Evolutionary conservation across 2,888 invertebrate species (phyloP).

Genomic region (Pachycephus smyrnensis): DNA sequence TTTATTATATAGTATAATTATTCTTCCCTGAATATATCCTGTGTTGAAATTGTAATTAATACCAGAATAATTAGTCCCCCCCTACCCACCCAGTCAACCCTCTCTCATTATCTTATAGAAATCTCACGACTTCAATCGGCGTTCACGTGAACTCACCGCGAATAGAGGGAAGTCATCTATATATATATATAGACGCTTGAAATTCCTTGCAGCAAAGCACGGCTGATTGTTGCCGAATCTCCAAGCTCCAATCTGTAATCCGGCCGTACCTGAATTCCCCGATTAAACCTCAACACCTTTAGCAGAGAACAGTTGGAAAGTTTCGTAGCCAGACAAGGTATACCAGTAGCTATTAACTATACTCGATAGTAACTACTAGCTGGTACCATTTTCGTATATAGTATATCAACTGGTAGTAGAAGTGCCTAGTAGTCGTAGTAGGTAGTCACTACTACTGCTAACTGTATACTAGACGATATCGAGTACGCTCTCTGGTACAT

Average conservation of each 20-base stretch:
- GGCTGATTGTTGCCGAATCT: background rate
- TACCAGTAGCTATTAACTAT: background rate
- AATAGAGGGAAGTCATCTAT: background rate
- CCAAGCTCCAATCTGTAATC: background rate
- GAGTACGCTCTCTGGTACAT: background rate
- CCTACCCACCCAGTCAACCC: background rate
- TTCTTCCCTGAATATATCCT: background rate
- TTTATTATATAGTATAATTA: too few species aligned
- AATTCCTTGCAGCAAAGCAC: background rate
- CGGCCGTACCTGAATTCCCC: background rate
- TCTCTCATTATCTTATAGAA: background rate
- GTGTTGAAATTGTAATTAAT: background rate
- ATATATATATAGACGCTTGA: background rate
- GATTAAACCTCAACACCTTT: background rate
- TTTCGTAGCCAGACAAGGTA: background rate
- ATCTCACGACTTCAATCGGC: background rate
- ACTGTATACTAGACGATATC: background rate
- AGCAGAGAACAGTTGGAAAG: background rate
- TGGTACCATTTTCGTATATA: background rate
- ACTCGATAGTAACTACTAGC: background rate
- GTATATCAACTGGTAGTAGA: background rate
- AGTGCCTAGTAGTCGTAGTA: too few species aligned
- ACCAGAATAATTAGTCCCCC: background rate
- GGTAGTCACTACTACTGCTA: background rate
- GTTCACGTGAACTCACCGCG: background rate